These are phyloP conservation scores for Anthophora plumipes DNA, from an alignment of 2,888 invertebrate species.

Conservation along the genomic window DNA sequence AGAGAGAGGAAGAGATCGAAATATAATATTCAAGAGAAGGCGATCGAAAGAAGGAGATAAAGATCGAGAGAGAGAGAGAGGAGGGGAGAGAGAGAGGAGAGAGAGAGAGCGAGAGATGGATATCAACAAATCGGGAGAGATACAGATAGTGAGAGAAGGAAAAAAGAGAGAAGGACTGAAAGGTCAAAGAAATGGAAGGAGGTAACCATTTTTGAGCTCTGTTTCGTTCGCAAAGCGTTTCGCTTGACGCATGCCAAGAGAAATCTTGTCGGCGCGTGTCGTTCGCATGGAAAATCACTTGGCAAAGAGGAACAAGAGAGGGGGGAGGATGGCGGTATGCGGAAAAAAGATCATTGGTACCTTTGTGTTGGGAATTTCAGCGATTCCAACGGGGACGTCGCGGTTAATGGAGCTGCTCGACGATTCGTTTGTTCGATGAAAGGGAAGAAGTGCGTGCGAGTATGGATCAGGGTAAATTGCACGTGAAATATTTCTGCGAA, in stretches of 20 bases:
- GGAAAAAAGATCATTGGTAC: not conserved
- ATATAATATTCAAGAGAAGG: no score
- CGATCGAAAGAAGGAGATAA: no score
- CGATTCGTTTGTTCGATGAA: constrained; percentile 5
- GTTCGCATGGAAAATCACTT: not conserved
- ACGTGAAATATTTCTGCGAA: constrained; percentile 18
- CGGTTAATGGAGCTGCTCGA: constrained; percentile 10
- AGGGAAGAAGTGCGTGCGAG: constrained; percentile 1
- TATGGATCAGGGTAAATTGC: not conserved
- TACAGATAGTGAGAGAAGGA: not conserved
- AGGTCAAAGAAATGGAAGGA: not conserved
- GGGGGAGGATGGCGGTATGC: no score
- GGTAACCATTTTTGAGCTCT: not conserved
- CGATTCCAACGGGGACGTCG: not conserved
- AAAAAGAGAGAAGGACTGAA: not conserved
- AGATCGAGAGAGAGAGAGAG: no score
- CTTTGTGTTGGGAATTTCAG: constrained; percentile 1
- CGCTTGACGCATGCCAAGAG: constrained; percentile 11
- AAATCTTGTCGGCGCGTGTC: constrained; percentile 3
- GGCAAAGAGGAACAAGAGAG: not conserved
- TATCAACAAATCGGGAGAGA: no score
- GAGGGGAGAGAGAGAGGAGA: no score
- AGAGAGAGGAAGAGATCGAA: no score
- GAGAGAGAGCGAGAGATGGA: not conserved
- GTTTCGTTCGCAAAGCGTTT: not conserved